Conservation (phyloP, 2,797 vertebrate species). For the Chaenodraco wilsoni region DNA sequence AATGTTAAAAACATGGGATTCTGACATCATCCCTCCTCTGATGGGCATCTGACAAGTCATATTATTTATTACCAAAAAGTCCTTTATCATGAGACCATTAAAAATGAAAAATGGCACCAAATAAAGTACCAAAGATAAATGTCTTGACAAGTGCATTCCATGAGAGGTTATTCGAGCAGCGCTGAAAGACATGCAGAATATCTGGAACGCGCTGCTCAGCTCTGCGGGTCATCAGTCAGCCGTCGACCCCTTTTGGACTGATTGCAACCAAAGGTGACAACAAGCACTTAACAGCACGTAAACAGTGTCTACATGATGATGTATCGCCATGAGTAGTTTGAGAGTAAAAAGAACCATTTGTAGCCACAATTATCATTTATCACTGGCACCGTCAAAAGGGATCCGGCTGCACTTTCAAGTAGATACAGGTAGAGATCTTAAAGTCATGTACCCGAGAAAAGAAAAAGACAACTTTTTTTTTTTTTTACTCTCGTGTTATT, state of each 20-base stretch:
- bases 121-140: conserved; percentile 63
- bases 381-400: conserved; percentile 62
- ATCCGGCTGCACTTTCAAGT: conserved; percentile 69
- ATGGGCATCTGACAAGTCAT: conserved; percentile 54
- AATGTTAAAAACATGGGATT: conserved; percentile 21
- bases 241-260: conserved; percentile 61
- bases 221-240: conserved; percentile 71
- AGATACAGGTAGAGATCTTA: conserved; percentile 73
- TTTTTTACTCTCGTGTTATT: conserved; percentile 55
- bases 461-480: conserved; percentile 40
- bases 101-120: conserved; percentile 59
- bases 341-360: conserved; percentile 76
- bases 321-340: conserved; percentile 65
- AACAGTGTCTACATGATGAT: conserved; percentile 74
- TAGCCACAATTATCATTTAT: conserved; percentile 79
- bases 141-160: conserved; percentile 59
- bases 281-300: conserved; percentile 76
- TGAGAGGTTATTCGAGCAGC: conserved; percentile 53
- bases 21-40: conserved; percentile 55
- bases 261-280: conserved; percentile 77
- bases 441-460: conserved; percentile 51
- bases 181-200: conserved; percentile 69
- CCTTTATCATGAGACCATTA: conserved; percentile 58
- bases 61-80: conserved; percentile 54
- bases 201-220: conserved; percentile 31